phyloP scores from a whole-genome alignment of 1,140 invertebrate species.

The Drosophila watanabei region DNA sequence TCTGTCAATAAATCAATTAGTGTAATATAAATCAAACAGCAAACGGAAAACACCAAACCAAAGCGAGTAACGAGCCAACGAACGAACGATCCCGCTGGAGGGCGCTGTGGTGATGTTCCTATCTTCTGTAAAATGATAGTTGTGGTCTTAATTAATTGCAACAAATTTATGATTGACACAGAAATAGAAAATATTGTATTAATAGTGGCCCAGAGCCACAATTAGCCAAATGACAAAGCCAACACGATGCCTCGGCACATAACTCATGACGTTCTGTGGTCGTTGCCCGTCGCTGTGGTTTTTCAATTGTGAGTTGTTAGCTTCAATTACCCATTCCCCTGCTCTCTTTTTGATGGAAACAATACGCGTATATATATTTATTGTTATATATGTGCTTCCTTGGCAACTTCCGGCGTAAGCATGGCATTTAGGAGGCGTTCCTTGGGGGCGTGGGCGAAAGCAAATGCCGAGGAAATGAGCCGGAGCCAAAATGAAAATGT shows the following conservation, averaged over 20 bases:
- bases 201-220: constrained; percentile 75
- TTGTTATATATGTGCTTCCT: constrained; percentile 36
- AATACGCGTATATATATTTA: not conserved
- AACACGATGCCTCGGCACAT: constrained; percentile 63
- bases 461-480: constrained; percentile 37
- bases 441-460: constrained; percentile 41
- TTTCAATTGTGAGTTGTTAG: constrained; percentile 48
- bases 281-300: constrained; percentile 17
- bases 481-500: constrained; percentile 24
- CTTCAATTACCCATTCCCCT: constrained; percentile 14
- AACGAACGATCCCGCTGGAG: constrained; percentile 36
- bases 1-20: constrained; percentile 83
- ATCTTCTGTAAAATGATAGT: constrained; percentile 57
- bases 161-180: constrained; percentile 73
- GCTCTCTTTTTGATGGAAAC: constrained; percentile 11
- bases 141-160: constrained; percentile 80
- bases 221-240: constrained; percentile 80
- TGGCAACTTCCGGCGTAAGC: constrained; percentile 40
- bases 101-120: constrained; percentile 64
- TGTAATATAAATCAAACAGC: constrained; percentile 73
- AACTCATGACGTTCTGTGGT: constrained; percentile 67
- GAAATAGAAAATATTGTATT: constrained; percentile 58
- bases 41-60: constrained; percentile 24
- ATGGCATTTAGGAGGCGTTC: constrained; percentile 31
- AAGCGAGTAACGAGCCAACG: not conserved